Evolutionary conservation across 2,888 invertebrate genomes (phyloP), one percentile per base, ranked within the genome.

Genomic region (Agrochola lota): DNA sequence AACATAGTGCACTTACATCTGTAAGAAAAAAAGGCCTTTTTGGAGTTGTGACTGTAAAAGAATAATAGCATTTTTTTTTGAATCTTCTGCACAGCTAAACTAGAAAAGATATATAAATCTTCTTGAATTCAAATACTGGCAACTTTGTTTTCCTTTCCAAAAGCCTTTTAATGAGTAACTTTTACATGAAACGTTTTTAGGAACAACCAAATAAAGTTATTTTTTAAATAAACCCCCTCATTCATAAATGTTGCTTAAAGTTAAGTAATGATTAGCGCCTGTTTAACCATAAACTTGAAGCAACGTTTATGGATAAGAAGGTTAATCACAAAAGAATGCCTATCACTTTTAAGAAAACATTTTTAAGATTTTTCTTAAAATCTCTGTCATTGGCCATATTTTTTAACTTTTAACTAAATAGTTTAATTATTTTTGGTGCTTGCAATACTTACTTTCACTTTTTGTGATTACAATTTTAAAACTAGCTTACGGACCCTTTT

Each of bases 361-460:
- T 57, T 26, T 6, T 0, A 67, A 62, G 66, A 62, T 66, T 78
- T 68, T 59, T 35, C 0, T 3, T 59, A 73, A 74, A 68, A 74
- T 78, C 75, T 82, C 57, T 77, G 30, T 69, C 71, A 85, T 89
- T 71, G 85, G 89, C 89, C 89, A 89, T 89, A 89, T 78, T 82
- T 83, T 79, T 70, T 79, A 40, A 67, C 20, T 80, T 78, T 80
- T 78, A 71, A 80, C 81, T 80, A 78, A 76, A 66, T 83, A 84
- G 52, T 81, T 80, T 81, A 68, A 64, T 70, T 80, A 7, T 43
- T 84, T 84, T 88, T 89, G 89, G 88, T 88, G 88, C 88, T 89
- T 88, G 88, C 89, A 82, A 87, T 86, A 89, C 88, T 88, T 81
- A 88, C 78, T 79, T 70, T 82, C 81, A 87, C 80, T n/a, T 80